phyloP scores from a whole-genome alignment of 2,888 invertebrate genomes.

The Drosophila melanosoma region DNA sequence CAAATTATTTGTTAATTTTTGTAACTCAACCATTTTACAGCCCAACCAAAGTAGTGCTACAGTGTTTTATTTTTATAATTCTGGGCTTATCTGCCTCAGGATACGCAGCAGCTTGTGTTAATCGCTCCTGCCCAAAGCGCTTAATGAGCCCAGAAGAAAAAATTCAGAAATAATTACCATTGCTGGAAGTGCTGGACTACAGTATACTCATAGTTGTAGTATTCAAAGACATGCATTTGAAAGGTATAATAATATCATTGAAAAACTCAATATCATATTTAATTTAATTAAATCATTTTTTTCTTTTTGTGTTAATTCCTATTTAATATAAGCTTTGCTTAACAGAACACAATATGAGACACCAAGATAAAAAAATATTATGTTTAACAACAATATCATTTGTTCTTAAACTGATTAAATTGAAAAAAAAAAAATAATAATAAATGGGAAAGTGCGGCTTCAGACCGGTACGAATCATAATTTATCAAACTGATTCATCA shows the following conservation, averaged over 20 bases:
- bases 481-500: neutral
- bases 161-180: constrained; percentile 8
- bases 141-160: constrained; percentile 67
- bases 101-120: constrained; percentile 73
- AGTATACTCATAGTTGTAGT: constrained; percentile 7
- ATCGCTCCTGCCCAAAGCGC: constrained; percentile 70
- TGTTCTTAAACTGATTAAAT: neutral
- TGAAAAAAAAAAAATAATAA: neutral
- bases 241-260: neutral
- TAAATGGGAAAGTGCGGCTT: too few species aligned
- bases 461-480: neutral
- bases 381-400: too few species aligned
- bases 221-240: neutral
- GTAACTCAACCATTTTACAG: constrained; percentile 22
- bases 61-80: constrained; percentile 18
- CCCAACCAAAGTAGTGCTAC: constrained; percentile 7
- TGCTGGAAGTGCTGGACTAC: neutral
- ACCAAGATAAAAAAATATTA: neutral
- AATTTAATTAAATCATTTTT: neutral
- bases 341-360: neutral
- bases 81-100: constrained; percentile 37
- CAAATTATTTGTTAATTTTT: constrained; percentile 30
- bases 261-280: neutral
- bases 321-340: neutral
- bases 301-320: neutral